Percentiles rank a stretch among this genome's conserved stretches.
Conservation (phyloP, 2,797 vertebrate species). For the Parambassis ranga region DNA sequence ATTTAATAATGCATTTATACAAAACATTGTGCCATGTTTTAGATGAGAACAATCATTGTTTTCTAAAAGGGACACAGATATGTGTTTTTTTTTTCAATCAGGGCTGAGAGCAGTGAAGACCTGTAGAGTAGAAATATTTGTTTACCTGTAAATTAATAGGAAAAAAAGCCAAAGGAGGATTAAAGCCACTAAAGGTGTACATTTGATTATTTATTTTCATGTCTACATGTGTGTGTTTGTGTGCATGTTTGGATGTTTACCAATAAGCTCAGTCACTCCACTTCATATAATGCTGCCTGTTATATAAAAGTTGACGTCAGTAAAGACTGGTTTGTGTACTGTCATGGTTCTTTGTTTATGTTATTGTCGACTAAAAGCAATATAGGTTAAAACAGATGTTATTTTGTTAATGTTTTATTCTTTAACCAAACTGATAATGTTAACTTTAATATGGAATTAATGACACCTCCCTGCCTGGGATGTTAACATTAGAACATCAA, state of each 20-base stretch:
- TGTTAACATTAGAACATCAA: too few relatives aligned
- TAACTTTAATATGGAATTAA: too few relatives aligned
- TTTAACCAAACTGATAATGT: too few relatives aligned
- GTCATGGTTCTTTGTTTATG: neutral
- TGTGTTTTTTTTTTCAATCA: constrained; percentile 8
- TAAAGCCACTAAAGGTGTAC: constrained; percentile 19
- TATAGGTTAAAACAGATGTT: too few relatives aligned
- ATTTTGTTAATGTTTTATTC: too few relatives aligned
- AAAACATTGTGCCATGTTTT: neutral
- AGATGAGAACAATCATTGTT: constrained; percentile 2
- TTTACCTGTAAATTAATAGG: constrained; percentile 42
- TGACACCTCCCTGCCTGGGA: too few relatives aligned
- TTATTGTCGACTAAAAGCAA: neutral
- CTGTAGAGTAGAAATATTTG: neutral
- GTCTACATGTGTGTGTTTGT: neutral
- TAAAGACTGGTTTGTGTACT: constrained; percentile 44
- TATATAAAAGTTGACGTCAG: neutral
- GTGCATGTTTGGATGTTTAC: constrained; percentile 19
- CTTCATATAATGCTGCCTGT: constrained; percentile 9
- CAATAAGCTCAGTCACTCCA: constrained; percentile 9
- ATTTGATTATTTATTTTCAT: constrained; percentile 62
- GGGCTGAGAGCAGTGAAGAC: constrained; percentile 3
- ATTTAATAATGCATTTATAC: neutral
- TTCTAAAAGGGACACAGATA: constrained; percentile 51
- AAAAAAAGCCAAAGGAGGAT: constrained; percentile 42